Percentiles rank a stretch among this genome's conserved stretches.
These are phyloP conservation scores for Carassius gibelio DNA, from an alignment of 2,113 vertebrate species.

Conservation along the genomic window DNA sequence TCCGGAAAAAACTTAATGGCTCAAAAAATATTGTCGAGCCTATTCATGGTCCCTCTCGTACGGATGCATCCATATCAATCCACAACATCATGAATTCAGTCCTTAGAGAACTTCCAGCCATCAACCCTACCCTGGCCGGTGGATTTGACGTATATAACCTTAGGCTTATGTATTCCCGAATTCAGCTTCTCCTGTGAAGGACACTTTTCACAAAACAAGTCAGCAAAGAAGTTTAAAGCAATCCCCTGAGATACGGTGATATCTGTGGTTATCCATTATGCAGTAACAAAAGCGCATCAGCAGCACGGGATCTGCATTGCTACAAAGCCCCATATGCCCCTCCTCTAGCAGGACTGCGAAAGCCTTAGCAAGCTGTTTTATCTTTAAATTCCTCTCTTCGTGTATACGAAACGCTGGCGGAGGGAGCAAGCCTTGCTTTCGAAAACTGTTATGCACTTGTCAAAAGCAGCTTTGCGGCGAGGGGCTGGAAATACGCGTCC, in stretches of 20 bases:
- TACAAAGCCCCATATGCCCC: conserved; percentile 76
- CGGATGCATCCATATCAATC: conserved; percentile 17
- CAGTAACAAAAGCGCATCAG: conserved; percentile 64
- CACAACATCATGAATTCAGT: conserved; percentile 59
- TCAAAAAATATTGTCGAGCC: conserved; percentile 54
- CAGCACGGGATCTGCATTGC: conserved; percentile 75
- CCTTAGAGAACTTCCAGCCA: conserved; percentile 55
- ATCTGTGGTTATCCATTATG: conserved; percentile 70
- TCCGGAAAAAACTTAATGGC: conserved; percentile 50
- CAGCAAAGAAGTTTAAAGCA: conserved; percentile 47
- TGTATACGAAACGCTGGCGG: conserved; percentile 50
- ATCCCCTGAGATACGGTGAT: conserved; percentile 57
- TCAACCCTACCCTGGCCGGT: conserved; percentile 65
- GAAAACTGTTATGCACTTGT: conserved; percentile 42
- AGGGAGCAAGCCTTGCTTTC: conserved; percentile 45
- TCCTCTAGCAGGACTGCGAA: conserved; percentile 74
- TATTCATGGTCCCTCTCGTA: conserved; percentile 60
- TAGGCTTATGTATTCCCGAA: conserved; percentile 12
- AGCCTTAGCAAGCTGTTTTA: conserved; percentile 67
- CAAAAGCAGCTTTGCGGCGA: conserved; percentile 52
- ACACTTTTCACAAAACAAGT: conserved; percentile 41
- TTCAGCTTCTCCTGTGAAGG: conserved; percentile 29
- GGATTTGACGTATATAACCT: conserved; percentile 51
- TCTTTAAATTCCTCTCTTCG: conserved; percentile 70
- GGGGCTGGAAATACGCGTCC: conserved; percentile 56